phyloP scores from a whole-genome alignment of 1,140 invertebrate species.

The Pinna nobilis region DNA sequence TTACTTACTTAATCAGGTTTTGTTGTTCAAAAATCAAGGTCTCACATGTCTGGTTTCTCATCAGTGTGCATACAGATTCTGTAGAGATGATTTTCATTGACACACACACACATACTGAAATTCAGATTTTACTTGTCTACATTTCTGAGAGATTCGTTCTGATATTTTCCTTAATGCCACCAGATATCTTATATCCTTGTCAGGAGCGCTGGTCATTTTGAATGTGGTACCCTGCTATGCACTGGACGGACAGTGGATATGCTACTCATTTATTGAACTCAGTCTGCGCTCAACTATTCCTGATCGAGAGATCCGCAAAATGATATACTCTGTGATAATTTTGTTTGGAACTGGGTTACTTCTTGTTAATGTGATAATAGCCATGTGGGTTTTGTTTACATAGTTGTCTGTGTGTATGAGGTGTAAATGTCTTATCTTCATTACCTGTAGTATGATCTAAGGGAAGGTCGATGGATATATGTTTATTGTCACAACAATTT shows the following conservation, averaged over 20 bases:
- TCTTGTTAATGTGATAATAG: conserved; percentile 68
- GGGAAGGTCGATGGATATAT: no score
- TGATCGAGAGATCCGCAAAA: conserved; percentile 61
- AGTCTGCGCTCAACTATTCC: conserved; percentile 68
- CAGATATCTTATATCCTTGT: conserved; percentile 88
- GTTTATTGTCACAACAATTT: no score
- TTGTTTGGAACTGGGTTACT: conserved; percentile 69
- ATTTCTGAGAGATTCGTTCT: no score
- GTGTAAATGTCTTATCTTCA: neutral
- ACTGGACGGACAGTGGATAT: conserved; percentile 93
- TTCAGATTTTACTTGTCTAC: no score
- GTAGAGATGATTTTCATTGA: no score
- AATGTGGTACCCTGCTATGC: conserved; percentile 96
- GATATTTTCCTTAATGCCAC: conserved; percentile 50
- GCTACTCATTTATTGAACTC: conserved; percentile 76
- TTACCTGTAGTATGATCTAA: no score
- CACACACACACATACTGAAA: no score
- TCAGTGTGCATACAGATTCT: no score
- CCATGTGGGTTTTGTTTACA: conserved; percentile 72
- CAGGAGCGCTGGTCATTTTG: conserved; percentile 90
- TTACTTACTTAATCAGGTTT: no score
- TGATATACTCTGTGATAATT: conserved; percentile 67
- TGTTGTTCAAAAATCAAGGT: no score
- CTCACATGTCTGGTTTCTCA: no score
- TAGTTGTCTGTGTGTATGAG: neutral